Base-by-base conservation (phyloP, 2,113 vertebrate genomes). In the Riparia riparia region DNA sequence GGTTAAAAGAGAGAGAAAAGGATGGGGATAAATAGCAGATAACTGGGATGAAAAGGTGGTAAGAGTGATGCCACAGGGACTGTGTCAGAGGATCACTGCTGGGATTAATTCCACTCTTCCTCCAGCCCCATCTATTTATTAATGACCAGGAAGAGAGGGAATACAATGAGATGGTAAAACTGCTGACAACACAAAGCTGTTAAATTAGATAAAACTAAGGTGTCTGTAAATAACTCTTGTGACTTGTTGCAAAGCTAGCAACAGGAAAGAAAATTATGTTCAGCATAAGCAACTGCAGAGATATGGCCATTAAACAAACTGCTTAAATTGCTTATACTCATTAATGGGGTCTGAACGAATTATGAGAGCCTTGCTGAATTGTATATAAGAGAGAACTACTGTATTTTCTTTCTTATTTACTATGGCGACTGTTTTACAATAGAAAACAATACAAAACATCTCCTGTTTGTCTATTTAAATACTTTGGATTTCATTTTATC, bases 181-280 rank as follows among this genome's bases (percentile, higher is more conserved):
- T 97, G 92, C 95, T 97, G 96, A 97, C 95, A 90, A 65, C 44
- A 90, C 68, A 88, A 94, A 95, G 91, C 57, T 95, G 82, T 89
- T 95, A 74, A 97, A 97, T 96, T 95, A 94, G 91, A 89, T 89
- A 95, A 94, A 93, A 92, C 80, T 57, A 74, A 95, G 89, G 91
- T 96, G 61, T 69, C 84, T 91, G 86, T 88, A 96, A 93, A 96
- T 96, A 95, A 96, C 66, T 90, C 89, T 34, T 63, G 73, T 86
- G 82, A 88, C 86, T 91, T 92, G 87, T 94, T 96, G 89, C 76
- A 72, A 95, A 94, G 86, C 82, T 87, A 73, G 85, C 92, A 94
- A 94, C 79, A 74, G 85, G 86, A 74, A 93, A 92, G 73, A 56
- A 96, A 97, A 95, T 86, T 16, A 71, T 90, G 76, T 95, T 95